Base-by-base conservation (phyloP, 1,140 invertebrate species). In the Lepidurus arcticus region DNA sequence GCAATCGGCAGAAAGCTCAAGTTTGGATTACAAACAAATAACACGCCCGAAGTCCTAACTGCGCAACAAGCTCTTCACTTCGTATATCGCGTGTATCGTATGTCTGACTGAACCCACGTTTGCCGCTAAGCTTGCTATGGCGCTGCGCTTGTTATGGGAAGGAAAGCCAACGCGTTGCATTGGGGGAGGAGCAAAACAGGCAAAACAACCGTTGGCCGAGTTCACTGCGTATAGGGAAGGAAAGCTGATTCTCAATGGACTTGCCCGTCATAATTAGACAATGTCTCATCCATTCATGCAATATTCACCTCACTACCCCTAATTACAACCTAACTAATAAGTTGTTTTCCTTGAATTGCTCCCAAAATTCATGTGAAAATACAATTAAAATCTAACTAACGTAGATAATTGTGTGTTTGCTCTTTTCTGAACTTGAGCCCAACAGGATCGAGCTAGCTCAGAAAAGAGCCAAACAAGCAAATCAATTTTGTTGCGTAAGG, bases 131-230 rank as follows among this genome's bases (percentile, higher is more conserved):
- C 53, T 7, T 65, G 53, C 16, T 65, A n/a, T 21, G 53, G 53
- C 53, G 53, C 53, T 65, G 13, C 16, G 53, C 53, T 65, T 65
- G 53, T 65, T 65, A 65, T 65, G 53, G 53, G 53, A 65, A 21
- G 53, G 2, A 34, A 65, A 65, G 16, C 53, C 53, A 7, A 65
- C 16, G 21, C 53, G 53, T 65, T 65, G 53, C 16, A 13, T 65
- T 65, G 53, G 13, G 21, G 53, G 53, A 65, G 53, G 53, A 65
- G 53, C 53, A 9, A 65, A 21, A 13, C 4, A 7, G 53, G 13
- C 21, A 21, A 65, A 65, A 65, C 53, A 65, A 21, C 16, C 53
- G 34, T 16, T 65, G 53, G 53, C 4, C 53, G 53, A 65, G 53
- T 65, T 65, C 53, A 65, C 53, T 65, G 6, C 6, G 16, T n/a